Percentiles rank a stretch among this genome's conserved stretches.
Conservation (phyloP, 2,888 invertebrate genomes). For the Eupithecia tripunctaria region DNA sequence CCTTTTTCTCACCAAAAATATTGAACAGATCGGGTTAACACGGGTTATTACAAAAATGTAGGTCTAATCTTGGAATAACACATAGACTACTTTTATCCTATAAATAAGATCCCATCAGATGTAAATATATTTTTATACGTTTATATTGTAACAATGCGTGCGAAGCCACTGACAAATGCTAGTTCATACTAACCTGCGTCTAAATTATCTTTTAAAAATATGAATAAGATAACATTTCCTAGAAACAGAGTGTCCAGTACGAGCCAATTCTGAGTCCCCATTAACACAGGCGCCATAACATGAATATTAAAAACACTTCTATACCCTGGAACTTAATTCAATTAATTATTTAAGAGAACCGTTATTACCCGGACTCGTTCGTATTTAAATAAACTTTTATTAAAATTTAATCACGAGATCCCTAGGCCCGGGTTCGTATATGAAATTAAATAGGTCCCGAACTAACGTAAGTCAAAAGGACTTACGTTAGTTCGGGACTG, state of each 20-base stretch:
- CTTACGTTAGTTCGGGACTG: constrained; percentile 7
- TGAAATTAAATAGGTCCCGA: constrained; percentile 35
- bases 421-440: constrained; percentile 19
- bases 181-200: too few species aligned
- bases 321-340: constrained; percentile 25
- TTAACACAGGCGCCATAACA: background rate
- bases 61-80: too few species aligned
- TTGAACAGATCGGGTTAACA: background rate
- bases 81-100: background rate
- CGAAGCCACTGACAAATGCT: background rate
- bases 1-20: background rate
- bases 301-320: constrained; percentile 13
- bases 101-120: background rate
- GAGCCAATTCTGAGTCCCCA: background rate
- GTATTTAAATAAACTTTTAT: constrained; percentile 44
- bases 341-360: constrained; percentile 38
- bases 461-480: constrained; percentile 32
- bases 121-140: too few species aligned
- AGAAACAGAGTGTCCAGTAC: background rate
- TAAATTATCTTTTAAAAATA: too few species aligned
- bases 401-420: constrained; percentile 44
- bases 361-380: constrained; percentile 35
- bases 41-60: too few species aligned
- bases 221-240: background rate
- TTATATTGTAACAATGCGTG: background rate